Evolutionary conservation across 2,113 vertebrate genomes (phyloP).

Genomic region (Lophius piscatorius): DNA sequence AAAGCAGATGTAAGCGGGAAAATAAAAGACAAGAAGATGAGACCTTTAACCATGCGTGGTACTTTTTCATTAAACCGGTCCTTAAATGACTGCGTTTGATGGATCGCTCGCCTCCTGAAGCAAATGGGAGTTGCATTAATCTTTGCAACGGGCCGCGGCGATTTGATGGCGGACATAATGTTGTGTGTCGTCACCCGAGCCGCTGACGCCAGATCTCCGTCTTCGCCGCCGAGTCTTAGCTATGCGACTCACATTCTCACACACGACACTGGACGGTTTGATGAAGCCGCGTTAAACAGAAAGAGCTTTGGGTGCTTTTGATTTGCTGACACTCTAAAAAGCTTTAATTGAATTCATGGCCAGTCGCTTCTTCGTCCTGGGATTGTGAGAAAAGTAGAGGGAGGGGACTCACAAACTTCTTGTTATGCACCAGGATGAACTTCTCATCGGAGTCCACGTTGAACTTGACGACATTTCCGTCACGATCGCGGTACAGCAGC

Average conservation of each 20-base stretch:
- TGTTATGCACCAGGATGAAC: constrained; percentile 91
- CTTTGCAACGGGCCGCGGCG: constrained; percentile 40
- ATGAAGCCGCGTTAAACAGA: constrained; percentile 41
- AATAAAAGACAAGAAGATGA: constrained; percentile 42
- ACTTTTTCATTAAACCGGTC: constrained; percentile 66
- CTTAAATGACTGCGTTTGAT: constrained; percentile 68
- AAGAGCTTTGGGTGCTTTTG: constrained; percentile 35
- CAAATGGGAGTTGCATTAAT: constrained; percentile 68
- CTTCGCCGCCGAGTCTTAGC: constrained; percentile 43
- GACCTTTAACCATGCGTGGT: constrained; percentile 54
- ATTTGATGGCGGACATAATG: constrained; percentile 59
- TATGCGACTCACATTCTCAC: constrained; percentile 20
- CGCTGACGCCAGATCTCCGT: constrained; percentile 16
- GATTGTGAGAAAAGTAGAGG: not conserved
- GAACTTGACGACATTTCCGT: constrained; percentile 87
- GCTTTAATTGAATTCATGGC: constrained; percentile 22
- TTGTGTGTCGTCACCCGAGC: constrained; percentile 49
- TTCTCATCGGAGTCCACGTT: constrained; percentile 87
- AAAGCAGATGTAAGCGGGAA: constrained; percentile 9
- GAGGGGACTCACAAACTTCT: constrained; percentile 91
- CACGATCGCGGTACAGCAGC: constrained; percentile 89
- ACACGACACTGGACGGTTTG: constrained; percentile 51
- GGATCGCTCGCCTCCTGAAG: constrained; percentile 47
- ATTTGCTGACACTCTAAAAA: constrained; percentile 49
- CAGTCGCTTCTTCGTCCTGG: constrained; percentile 7